These are phyloP conservation scores for Chamaetylas fuelleborni DNA, from an alignment of 2,113 vertebrate genomes.

Conservation along the genomic window DNA sequence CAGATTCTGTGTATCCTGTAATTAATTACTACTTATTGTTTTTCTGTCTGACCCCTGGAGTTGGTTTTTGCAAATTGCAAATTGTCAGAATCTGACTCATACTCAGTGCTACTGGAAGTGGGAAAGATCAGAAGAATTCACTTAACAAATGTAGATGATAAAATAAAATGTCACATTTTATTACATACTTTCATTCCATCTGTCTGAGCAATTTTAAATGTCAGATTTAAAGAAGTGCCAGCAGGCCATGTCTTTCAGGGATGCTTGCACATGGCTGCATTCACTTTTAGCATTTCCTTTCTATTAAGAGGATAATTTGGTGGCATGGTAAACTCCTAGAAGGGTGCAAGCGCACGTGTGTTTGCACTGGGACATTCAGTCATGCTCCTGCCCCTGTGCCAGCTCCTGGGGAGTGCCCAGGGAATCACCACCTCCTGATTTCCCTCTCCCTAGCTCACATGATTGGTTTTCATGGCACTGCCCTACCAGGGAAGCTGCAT, in stretches of 20 bases:
- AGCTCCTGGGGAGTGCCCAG: not conserved
- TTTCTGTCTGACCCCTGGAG: slow-evolving; percentile 27
- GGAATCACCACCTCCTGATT: not conserved
- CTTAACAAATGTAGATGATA: slow-evolving; percentile 67
- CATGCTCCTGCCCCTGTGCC: not conserved
- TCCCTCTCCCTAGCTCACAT: not conserved
- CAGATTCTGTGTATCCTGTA: not conserved
- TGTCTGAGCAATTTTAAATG: slow-evolving; percentile 72
- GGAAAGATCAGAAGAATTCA: slow-evolving; percentile 63
- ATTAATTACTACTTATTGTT: slow-evolving; percentile 24
- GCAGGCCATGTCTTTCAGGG: slow-evolving; percentile 12
- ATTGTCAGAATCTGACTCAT: not conserved
- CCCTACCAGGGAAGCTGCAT: not conserved
- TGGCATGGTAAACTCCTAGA: not conserved
- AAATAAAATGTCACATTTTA: slow-evolving; percentile 79
- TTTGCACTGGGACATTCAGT: not conserved
- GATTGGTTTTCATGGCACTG: not conserved
- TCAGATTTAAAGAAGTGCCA: slow-evolving; percentile 62
- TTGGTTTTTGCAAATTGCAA: not conserved
- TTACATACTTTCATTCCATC: slow-evolving; percentile 72
- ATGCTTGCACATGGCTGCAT: not conserved
- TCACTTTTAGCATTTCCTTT: not conserved
- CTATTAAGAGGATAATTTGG: not conserved
- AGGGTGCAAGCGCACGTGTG: not conserved
- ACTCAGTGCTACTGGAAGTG: not conserved